Evolutionary conservation across 2,888 invertebrate species (phyloP).

Genomic region (Agrenia bidenticulata): DNA sequence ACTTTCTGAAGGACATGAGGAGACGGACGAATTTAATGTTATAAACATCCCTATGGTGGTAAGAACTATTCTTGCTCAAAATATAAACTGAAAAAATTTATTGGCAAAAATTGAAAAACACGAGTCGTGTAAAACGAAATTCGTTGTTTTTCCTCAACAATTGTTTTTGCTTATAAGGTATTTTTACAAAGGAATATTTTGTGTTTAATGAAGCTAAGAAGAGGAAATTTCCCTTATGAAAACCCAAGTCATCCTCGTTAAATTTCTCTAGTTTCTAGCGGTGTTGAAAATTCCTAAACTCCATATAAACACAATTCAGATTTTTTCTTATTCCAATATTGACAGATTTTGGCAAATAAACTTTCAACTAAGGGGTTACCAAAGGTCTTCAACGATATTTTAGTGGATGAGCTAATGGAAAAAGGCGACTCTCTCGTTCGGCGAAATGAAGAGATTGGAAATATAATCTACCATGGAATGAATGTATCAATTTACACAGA

Average conservation of each 20-base stretch:
- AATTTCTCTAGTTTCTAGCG: background rate
- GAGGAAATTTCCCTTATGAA: background rate
- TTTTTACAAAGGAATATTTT: too few species aligned
- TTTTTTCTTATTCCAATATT: too few species aligned
- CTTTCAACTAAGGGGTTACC: slow-evolving; percentile 37
- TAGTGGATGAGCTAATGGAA: slow-evolving; percentile 41
- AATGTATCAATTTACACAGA: slow-evolving; percentile 42
- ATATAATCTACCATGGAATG: slow-evolving; percentile 40
- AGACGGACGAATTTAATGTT: slow-evolving; percentile 36
- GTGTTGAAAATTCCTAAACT: background rate
- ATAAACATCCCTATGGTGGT: slow-evolving; percentile 44
- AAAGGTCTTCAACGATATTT: slow-evolving; percentile 40
- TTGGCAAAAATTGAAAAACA: too few species aligned
- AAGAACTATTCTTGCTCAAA: too few species aligned
- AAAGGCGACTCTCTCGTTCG: slow-evolving; percentile 39
- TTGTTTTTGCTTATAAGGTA: too few species aligned
- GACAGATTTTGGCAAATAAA: slow-evolving; percentile 39
- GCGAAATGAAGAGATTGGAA: slow-evolving; percentile 35
- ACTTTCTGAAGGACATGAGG: slow-evolving; percentile 32
- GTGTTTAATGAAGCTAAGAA: background rate
- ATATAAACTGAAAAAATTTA: too few species aligned
- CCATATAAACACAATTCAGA: background rate
- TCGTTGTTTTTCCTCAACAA: too few species aligned
- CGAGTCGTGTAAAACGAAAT: too few species aligned
- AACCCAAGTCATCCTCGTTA: background rate